Conservation (phyloP, 2,888 invertebrate genomes). For the Eurytoma californica region DNA sequence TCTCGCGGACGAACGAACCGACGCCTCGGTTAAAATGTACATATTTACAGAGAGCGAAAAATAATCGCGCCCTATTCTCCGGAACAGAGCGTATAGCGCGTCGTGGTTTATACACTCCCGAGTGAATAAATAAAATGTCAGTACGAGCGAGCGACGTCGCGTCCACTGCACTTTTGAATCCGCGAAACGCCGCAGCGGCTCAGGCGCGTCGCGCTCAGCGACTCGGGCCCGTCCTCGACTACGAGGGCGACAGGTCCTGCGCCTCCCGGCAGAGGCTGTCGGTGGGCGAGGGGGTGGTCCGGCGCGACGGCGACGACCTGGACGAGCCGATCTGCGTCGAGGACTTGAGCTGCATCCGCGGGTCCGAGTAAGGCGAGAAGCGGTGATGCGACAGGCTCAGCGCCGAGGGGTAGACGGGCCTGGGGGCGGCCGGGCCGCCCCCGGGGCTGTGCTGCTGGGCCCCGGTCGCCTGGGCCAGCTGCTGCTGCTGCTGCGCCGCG, state of each 20-base stretch:
- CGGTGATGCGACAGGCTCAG: constrained; percentile 69
- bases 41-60: constrained; percentile 46
- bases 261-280: constrained; percentile 72
- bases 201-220: neutral
- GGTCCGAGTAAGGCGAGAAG: constrained; percentile 73
- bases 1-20: constrained; percentile 10
- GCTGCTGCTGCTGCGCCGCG: constrained; percentile 79
- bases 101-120: neutral
- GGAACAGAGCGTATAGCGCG: neutral
- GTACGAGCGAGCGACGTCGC: neutral
- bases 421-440: constrained; percentile 64
- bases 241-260: constrained; percentile 72
- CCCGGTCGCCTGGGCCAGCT: constrained; percentile 70
- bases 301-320: constrained; percentile 68
- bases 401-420: constrained; percentile 68
- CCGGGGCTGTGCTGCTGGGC: constrained; percentile 78
- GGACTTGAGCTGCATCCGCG: constrained; percentile 66
- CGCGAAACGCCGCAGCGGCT: neutral
- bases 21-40: constrained; percentile 35
- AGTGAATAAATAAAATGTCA: constrained; percentile 21
- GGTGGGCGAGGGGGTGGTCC: constrained; percentile 72
- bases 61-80: neutral
- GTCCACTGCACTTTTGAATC: neutral
- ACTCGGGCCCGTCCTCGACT: constrained; percentile 60
- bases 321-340: constrained; percentile 67